phyloP scores from a whole-genome alignment of 92 coral and sea anemone species.

The Chrysogorgia sp. region DNA sequence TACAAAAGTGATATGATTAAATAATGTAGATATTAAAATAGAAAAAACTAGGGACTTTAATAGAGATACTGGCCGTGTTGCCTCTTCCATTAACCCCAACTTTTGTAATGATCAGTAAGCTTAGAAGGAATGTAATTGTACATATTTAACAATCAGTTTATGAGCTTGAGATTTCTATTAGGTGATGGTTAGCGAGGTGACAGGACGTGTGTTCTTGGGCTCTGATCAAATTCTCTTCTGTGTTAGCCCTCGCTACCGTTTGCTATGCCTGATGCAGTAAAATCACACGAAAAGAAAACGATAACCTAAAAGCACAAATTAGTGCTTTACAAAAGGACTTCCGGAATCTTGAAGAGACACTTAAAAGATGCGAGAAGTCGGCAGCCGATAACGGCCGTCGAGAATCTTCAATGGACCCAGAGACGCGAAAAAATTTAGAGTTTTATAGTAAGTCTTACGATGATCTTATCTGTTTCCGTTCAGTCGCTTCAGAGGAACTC shows the following conservation, averaged over 20 bases:
- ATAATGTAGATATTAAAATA: no score
- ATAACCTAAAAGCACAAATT: constrained; percentile 1
- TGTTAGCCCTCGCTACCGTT: not conserved
- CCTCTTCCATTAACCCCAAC: no score
- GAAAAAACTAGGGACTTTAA: no score
- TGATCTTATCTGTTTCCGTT: not conserved
- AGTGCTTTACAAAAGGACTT: not conserved
- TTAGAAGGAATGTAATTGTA: no score
- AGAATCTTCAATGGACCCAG: not conserved
- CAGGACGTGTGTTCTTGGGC: not conserved
- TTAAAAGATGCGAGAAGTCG: not conserved
- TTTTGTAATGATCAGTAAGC: no score
- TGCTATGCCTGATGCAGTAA: not conserved
- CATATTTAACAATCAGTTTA: no score
- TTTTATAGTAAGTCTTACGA: constrained; percentile 22
- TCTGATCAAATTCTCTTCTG: not conserved
- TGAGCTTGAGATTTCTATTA: no score
- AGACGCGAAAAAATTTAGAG: constrained; percentile 13
- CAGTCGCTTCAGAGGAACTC: constrained; percentile 7
- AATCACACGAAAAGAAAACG: constrained; percentile 14
- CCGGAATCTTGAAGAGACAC: not conserved
- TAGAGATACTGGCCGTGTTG: no score
- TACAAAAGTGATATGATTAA: no score
- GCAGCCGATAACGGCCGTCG: not conserved
- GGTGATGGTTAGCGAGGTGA: no score